Base-by-base conservation (phyloP, 2,888 invertebrate genomes). In the Oligia strigilis region DNA sequence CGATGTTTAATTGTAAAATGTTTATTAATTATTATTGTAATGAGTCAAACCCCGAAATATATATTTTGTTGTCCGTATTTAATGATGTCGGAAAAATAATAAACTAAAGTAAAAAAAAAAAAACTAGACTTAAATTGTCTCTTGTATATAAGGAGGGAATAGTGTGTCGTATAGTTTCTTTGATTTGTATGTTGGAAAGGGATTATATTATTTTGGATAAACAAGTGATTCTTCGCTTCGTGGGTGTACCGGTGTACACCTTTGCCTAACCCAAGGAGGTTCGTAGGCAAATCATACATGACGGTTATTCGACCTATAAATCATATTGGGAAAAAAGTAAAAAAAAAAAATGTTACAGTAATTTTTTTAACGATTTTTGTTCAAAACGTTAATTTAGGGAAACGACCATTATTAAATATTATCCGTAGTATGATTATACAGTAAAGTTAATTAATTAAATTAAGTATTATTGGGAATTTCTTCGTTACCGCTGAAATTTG, bases 1-100 rank as follows among this genome's bases (percentile, higher is more conserved):
- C 43, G 46, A 84, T 86, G 81, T 88, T 87, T 87, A 72, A 84
- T 82, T 79, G 46, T 83, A 29, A 87, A 87, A 85, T 82, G 74
- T 87, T 83, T 83, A 87, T 80, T 71, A 60, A 49, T 75, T 69
- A 81, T 76, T 83, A 77, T 71, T 78, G 62, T 76, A 82, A 70
- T 77, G 75, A 75, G 73, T 78, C 49, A 78, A 82, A 77, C 79
- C 87, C 77, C 77, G 43, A 58, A 72, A 55, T 11, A 64, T 62
- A 65, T 65, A 74, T 77, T 69, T 49, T 72, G 60, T 74, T 72
- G 71, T 29, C 23, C 17, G 58, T 85, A 49, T 80, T 58, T 73
- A 69, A 46, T 13, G 29, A 72, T 17, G 43, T 69, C 58, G 60
- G 58, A 85, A 73, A 55, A 78, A 49, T 36, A 52, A 36, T 23